phyloP scores from a whole-genome alignment of 2,888 invertebrate genomes.

The Serrognathus titanus region DNA sequence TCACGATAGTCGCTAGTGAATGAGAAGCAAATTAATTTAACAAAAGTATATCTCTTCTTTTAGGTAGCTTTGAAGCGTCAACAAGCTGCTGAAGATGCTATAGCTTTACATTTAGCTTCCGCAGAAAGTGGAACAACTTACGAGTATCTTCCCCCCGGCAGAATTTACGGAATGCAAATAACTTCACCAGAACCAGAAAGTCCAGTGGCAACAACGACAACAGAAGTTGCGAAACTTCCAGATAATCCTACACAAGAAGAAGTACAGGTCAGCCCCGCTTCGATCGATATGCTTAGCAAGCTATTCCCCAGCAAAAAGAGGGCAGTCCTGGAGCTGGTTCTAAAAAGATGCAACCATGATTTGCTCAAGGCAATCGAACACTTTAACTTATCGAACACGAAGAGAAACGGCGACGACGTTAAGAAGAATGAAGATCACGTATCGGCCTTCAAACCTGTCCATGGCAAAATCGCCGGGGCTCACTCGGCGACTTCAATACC shows the following conservation, averaged over 20 bases:
- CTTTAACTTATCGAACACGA: slow-evolving; percentile 53
- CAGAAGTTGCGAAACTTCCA: slow-evolving; percentile 7
- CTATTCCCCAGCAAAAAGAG: slow-evolving; percentile 88
- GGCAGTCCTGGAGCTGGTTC: slow-evolving; percentile 84
- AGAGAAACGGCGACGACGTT: slow-evolving; percentile 20
- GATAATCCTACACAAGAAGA: slow-evolving; percentile 16
- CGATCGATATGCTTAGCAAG: slow-evolving; percentile 80
- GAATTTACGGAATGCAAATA: slow-evolving; percentile 85
- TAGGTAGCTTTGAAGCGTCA: slow-evolving; percentile 93
- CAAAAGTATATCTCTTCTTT: slow-evolving; percentile 1
- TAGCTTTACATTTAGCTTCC: slow-evolving; percentile 88
- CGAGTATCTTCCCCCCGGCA: slow-evolving; percentile 79
- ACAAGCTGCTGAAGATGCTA: slow-evolving; percentile 96
- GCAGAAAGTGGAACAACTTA: slow-evolving; percentile 72
- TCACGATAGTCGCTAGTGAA: too few relatives aligned
- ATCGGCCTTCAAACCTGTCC: slow-evolving; percentile 47
- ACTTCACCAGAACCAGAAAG: slow-evolving; percentile 63
- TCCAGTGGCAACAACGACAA: slow-evolving; percentile 12
- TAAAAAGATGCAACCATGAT: slow-evolving; percentile 90
- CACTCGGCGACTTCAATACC: slow-evolving; percentile 32
- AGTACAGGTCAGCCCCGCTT: slow-evolving; percentile 62
- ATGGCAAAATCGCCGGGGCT: slow-evolving; percentile 21
- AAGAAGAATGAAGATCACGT: slow-evolving; percentile 29
- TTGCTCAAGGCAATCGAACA: slow-evolving; percentile 87
- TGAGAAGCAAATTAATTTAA: too few relatives aligned